Percentiles rank a stretch among this genome's conserved stretches.
Conservation (phyloP, 2,797 vertebrate species). For the Muraenolepis orangiensis region DNA sequence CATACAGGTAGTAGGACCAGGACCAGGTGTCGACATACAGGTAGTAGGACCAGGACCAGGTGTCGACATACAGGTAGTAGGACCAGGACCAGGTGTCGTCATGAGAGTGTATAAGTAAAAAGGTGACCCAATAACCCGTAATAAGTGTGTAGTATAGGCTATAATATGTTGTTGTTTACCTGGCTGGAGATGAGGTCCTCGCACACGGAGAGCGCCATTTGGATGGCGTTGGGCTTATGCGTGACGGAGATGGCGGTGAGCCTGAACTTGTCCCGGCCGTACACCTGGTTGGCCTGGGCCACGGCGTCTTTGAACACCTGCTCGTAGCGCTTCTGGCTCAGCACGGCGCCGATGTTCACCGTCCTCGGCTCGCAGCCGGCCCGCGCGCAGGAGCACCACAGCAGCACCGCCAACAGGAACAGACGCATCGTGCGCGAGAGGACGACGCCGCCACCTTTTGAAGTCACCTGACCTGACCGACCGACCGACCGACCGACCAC, state of each 20-base stretch:
- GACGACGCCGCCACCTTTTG: too few species aligned
- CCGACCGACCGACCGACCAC: slow-evolving; percentile 15
- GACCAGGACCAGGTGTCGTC: too few species aligned
- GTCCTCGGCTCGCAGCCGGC: slow-evolving; percentile 92
- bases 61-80: too few species aligned
- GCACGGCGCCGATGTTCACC: slow-evolving; percentile 93
- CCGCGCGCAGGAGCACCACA: slow-evolving; percentile 86
- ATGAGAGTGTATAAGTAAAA: too few species aligned
- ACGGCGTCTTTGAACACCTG: slow-evolving; percentile 94
- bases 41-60: too few species aligned
- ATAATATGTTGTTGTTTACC: too few species aligned
- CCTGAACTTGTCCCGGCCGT: slow-evolving; percentile 91
- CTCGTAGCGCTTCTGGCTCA: slow-evolving; percentile 95
- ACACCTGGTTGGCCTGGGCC: slow-evolving; percentile 88
- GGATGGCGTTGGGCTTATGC: slow-evolving; percentile 95
- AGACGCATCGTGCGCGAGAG: slow-evolving; percentile 82
- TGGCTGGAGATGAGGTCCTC: slow-evolving; percentile 98
- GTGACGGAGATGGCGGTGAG: slow-evolving; percentile 96
- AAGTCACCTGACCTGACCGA: too few species aligned
- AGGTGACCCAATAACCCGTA: too few species aligned
- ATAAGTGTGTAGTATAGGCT: too few species aligned
- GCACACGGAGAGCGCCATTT: slow-evolving; percentile 97
- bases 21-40: too few species aligned
- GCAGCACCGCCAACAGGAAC: slow-evolving; percentile 82
- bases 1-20: too few species aligned